Base-by-base conservation (phyloP, 2,797 vertebrate genomes). In the Caiman crocodilus region DNA sequence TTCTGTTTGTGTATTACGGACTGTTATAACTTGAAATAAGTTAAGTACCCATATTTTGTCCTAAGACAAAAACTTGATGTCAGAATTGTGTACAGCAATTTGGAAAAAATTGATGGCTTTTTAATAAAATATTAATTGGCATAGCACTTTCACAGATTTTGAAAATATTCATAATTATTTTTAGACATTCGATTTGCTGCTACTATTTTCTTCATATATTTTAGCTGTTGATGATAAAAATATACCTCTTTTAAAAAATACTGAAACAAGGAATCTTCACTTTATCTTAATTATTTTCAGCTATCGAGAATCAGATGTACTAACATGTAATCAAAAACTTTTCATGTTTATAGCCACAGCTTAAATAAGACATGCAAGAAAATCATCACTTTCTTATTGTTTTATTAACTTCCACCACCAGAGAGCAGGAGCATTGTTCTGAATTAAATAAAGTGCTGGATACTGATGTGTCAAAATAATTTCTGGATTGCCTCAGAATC, bases 1-100 rank as follows among this genome's bases (percentile, higher is more conserved):
- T 82, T 64, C 86, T 92, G 35, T 10, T 88, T 82, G 55, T 30
- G 69, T 3, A 58, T 30, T 84, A 91, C 95, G 96, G 95, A 95
- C 94, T 94, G 95, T 28, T 85, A 74, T 86, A 79, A 65, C 58
- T 82, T 69, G 87, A 73, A 93, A 71, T 63, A 57, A 80, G 20
- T 20, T 20, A 84, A 84, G 42, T 20, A 17, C 4, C 42, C 7
- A 20, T 69, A 13, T 69, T 84, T 86, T 56, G 7, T 85, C 90
- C 58, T 21, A 76, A 69, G 23, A 63, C 4, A 73, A 85, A 90
- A 69, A 50, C 42, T 50, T 50, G 2, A 50, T 50, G 9, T 50
- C 60, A 42, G 25, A 64, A 88, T 90, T 85, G n/a, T 77, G 13
- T 16, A 64, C 11, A 64, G 59, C 80, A 25, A 42, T 2, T 10